Conservation (phyloP, 1,140 invertebrate species). For the Bombus balteatus region DNA sequence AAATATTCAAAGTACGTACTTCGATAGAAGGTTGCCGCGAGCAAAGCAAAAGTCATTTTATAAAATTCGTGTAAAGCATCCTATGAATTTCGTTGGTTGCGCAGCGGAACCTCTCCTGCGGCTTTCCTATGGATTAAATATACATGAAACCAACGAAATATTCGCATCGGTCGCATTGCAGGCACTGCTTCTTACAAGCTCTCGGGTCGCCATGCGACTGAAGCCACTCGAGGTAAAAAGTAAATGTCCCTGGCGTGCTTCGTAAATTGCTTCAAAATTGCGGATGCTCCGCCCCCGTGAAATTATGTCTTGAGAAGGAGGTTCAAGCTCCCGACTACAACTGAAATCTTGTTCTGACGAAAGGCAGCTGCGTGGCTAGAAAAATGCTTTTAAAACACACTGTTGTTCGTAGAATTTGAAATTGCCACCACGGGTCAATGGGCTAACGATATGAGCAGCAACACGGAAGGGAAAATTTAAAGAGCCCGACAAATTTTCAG, state of each 20-base stretch:
- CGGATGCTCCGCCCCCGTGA: background rate
- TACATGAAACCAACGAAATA: constrained; percentile 23
- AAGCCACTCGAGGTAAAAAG: constrained; percentile 2
- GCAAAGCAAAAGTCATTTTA: background rate
- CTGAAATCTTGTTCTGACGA: background rate
- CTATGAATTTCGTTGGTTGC: background rate
- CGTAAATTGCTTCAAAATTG: constrained; percentile 32
- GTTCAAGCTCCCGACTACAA: background rate
- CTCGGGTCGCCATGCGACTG: background rate
- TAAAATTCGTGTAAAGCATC: background rate
- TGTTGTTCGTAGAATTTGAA: background rate
- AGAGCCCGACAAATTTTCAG: no score
- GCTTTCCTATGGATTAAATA: constrained; percentile 41
- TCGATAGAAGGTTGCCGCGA: background rate
- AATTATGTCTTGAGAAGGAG: background rate
- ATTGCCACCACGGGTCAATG: no score
- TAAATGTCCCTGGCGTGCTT: background rate
- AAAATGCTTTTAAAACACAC: background rate
- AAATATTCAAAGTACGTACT: background rate
- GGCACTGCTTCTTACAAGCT: constrained; percentile 24
- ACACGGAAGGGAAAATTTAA: no score
- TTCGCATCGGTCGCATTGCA: constrained; percentile 33
- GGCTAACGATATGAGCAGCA: no score
- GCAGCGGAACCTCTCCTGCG: background rate
- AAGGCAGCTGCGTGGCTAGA: background rate